phyloP scores from a whole-genome alignment of 2,888 invertebrate genomes.

The Torymus auratus region DNA sequence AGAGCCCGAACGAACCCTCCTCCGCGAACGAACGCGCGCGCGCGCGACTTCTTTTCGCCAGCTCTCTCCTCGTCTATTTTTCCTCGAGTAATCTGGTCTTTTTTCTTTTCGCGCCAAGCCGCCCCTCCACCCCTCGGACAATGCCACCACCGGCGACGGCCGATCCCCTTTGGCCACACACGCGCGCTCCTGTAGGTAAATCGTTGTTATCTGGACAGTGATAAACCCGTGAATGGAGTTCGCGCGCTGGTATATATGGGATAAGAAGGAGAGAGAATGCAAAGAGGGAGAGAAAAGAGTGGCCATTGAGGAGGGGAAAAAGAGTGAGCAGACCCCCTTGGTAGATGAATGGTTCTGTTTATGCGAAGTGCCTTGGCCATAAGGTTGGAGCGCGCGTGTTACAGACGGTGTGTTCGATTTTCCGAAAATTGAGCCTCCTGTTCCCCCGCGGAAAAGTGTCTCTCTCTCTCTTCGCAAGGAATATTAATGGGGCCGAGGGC shows the following conservation, averaged over 20 bases:
- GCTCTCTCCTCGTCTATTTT: conserved; percentile 46
- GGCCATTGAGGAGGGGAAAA: conserved; percentile 54
- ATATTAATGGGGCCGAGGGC: conserved; percentile 12
- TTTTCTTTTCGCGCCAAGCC: conserved; percentile 50
- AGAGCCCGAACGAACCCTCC: background rate
- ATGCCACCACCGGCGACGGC: conserved; percentile 46
- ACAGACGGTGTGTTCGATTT: conserved; percentile 52
- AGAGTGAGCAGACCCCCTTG: conserved; percentile 40
- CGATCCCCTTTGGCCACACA: conserved; percentile 15
- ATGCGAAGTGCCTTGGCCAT: conserved; percentile 61
- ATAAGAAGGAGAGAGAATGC: conserved; percentile 56
- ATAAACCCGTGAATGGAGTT: conserved; percentile 76
- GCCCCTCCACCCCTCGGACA: conserved; percentile 43
- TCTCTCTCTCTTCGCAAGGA: background rate
- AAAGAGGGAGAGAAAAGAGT: conserved; percentile 61
- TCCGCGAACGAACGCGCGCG: background rate
- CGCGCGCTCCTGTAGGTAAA: conserved; percentile 73
- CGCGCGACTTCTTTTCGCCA: background rate
- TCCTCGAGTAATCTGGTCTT: conserved; percentile 53
- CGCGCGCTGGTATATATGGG: conserved; percentile 61
- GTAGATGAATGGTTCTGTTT: conserved; percentile 68
- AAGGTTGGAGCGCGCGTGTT: background rate
- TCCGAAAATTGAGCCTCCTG: conserved; percentile 32
- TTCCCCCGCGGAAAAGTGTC: background rate
- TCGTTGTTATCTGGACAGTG: conserved; percentile 77